Evolutionary conservation across 2,888 invertebrate genomes (phyloP), one percentile per base, ranked within the genome.

Genomic region (Sphaerolaimus hirsutus): DNA sequence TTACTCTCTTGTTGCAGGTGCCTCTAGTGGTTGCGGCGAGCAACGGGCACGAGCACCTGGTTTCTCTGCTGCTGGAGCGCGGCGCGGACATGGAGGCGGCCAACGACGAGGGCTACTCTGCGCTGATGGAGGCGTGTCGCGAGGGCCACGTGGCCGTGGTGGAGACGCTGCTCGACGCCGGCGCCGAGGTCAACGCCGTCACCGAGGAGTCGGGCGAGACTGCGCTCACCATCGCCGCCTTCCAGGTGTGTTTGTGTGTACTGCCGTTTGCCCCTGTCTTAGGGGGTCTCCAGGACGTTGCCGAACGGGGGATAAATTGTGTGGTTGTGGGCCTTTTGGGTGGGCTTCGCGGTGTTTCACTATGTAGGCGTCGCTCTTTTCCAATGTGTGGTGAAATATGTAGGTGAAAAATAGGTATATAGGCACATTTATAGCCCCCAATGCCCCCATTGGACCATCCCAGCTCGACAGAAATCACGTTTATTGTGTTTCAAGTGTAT

Each of bases 61-160:
- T 53, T 3, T 80, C 84, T 73, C 70, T 97, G 57, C 72, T 97
- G 51, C 78, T 97, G 54, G 91, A 91, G 65, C 75, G 89, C 48
- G 93, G 93, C 52, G 97, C 97, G 49, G 89, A 89, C 68, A 83
- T 97, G 59, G 97, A 97, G 42, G 69, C 69, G 53, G 65, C 66
- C 17, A 97, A 97, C 68, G 93, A 97, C 66, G 93, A 97, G 71
- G 91, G 93, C 4, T 97, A 93, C 69, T 97, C 93, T 29, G 93
- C 97, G 22, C 72, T 97, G 51, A 97, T 97, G 93, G 97, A 97
- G 71, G 93, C 93, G 41, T 86, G 91, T 1, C 72, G 93, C 43
- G 93, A 97, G 68, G 91, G 91, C 46, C 91, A 93, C 67, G 87
- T 89, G 64, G 87, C 89, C 68, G 89, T 93, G 83, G 91, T 93